Conservation (phyloP, 2,797 vertebrate species). For the Caiman crocodilus region DNA sequence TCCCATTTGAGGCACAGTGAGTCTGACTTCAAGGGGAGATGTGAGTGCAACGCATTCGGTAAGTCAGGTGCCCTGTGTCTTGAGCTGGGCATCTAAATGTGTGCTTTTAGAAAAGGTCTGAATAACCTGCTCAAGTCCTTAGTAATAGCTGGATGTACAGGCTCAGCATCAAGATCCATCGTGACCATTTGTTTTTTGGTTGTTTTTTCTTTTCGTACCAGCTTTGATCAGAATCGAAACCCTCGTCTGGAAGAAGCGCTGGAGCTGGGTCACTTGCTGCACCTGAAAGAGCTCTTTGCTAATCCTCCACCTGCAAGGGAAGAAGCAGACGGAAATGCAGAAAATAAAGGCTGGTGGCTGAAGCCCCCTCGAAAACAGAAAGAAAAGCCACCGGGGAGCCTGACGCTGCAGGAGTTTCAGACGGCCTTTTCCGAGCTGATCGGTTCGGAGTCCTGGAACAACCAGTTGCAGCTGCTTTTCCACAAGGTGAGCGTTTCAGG, state of each 20-base stretch:
- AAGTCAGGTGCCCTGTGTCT: too few species aligned
- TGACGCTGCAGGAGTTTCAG: slow-evolving; percentile 74
- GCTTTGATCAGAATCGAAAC: slow-evolving; percentile 54
- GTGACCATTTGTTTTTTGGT: background rate
- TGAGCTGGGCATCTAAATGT: too few species aligned
- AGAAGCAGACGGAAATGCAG: background rate
- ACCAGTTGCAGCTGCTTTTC: slow-evolving; percentile 73
- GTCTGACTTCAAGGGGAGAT: background rate
- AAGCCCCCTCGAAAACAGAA: background rate
- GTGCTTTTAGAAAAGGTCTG: too few species aligned
- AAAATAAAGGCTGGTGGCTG: background rate
- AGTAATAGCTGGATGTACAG: background rate
- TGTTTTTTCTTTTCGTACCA: background rate
- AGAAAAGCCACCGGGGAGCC: background rate
- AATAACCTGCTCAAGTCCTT: too few species aligned
- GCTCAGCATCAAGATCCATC: background rate
- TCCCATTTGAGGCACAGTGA: background rate
- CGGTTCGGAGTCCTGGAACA: slow-evolving; percentile 46
- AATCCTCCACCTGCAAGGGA: background rate
- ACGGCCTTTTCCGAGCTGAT: slow-evolving; percentile 59
- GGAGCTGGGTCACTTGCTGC: slow-evolving; percentile 63
- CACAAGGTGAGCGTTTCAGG: slow-evolving; percentile 65
- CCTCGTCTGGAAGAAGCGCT: slow-evolving; percentile 70
- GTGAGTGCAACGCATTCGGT: too few species aligned
- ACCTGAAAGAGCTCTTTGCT: slow-evolving; percentile 66